These are phyloP conservation scores for Xylocampa areola DNA, from an alignment of 2,888 invertebrate genomes.

Conservation along the genomic window DNA sequence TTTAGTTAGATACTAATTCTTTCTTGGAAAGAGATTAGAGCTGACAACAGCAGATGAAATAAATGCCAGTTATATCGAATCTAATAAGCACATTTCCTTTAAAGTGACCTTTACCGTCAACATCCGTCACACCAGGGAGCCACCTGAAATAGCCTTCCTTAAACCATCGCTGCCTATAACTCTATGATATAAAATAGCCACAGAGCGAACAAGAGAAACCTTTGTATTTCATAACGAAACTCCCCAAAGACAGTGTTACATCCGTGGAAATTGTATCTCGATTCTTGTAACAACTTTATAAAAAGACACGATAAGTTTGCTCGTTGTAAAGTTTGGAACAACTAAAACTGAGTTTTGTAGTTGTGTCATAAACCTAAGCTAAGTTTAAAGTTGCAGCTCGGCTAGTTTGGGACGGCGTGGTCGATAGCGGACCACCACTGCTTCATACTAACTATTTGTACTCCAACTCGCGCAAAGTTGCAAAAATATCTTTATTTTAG, in stretches of 20 bases:
- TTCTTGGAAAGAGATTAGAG: no score
- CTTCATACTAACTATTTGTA: slow-evolving; percentile 20
- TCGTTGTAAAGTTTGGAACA: slow-evolving; percentile 39
- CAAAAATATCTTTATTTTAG: no score
- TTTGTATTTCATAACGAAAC: slow-evolving; percentile 40
- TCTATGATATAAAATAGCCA: slow-evolving; percentile 26
- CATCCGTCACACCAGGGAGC: slow-evolving; percentile 22
- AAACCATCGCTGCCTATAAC: slow-evolving; percentile 4
- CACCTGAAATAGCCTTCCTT: slow-evolving; percentile 3
- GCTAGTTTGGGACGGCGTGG: slow-evolving; percentile 5
- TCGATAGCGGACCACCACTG: neutral
- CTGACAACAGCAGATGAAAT: no score
- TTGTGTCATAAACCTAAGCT: slow-evolving; percentile 50
- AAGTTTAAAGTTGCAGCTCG: slow-evolving; percentile 45
- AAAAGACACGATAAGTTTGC: slow-evolving; percentile 33
- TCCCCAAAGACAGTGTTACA: slow-evolving; percentile 43
- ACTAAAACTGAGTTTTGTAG: slow-evolving; percentile 49
- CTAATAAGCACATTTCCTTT: neutral
- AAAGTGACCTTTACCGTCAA: slow-evolving; percentile 16
- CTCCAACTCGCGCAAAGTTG: no score
- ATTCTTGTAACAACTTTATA: slow-evolving; percentile 43
- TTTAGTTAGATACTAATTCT: no score
- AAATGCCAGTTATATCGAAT: neutral
- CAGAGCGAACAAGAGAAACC: slow-evolving; percentile 23
- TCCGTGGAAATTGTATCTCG: slow-evolving; percentile 44